Evolutionary conservation across 2,113 vertebrate genomes (phyloP), one percentile per base, ranked within the genome.

Genomic region (Orcinus orca): DNA sequence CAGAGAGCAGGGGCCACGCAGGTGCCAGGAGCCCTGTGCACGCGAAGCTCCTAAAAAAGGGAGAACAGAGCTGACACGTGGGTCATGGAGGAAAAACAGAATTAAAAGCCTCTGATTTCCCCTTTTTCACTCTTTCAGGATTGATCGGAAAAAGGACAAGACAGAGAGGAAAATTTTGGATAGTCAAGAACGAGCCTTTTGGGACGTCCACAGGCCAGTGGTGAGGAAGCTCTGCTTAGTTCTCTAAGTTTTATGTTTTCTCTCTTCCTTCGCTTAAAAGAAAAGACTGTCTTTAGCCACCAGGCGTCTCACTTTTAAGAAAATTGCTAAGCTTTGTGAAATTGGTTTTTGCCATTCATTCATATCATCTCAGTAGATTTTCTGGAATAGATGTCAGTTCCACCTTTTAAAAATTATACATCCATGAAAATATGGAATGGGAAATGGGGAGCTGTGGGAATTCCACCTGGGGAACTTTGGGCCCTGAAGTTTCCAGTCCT

Each of bases 181-280:
- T 98, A 99, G 99, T 97, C 99, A 99, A 98, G 99, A 99, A 98
- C 99, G 99, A 97, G 99, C 99, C 85, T 99, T 99, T 98, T 99
- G 99, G 99, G 99, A 99, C 92, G 99, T 99, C 89, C 99, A 99
- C 98, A 99, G 99, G 73, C 99, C 99, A 87, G 99, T 99, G 99
- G 99, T 99, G 98, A 99, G 99, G 98, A 38, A 96, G 18, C 73
- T 76, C 87, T 79, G 33, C 36, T 65, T 60, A 33, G 9, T 60
- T 89, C 62, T 67, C 68, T 63, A 0, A 18, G 12, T 85, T 36
- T 53, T 70, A 5, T 25, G 15, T n/a, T 62, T 44, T 38, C 67
- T 38, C n/a, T 31, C 8, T 88, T 74, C 36, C 63, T 83, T 55
- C 71, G 13, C 53, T 58, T 36, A n/a, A 77, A 89, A 90, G 67